Evolutionary conservation across 1,140 invertebrate genomes (phyloP).

Genomic region (Bombus fervidus): DNA sequence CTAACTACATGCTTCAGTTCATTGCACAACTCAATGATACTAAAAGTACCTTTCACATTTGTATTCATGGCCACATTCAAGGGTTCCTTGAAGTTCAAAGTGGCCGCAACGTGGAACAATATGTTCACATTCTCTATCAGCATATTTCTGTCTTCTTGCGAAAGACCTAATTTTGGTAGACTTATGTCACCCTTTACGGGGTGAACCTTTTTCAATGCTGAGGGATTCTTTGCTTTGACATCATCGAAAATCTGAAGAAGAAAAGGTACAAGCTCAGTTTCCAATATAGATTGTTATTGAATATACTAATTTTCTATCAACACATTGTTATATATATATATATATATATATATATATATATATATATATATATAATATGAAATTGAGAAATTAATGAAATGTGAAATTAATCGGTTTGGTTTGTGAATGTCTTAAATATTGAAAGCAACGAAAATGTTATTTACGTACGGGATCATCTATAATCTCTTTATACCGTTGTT

Average conservation of each 20-base stretch:
- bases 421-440: too few relatives aligned
- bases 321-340: too few relatives aligned
- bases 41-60: slow-evolving; percentile 87
- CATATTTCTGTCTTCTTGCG: slow-evolving; percentile 81
- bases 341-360: too few relatives aligned
- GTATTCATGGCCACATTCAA: slow-evolving; percentile 88
- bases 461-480: too few relatives aligned
- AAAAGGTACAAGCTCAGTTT: too few relatives aligned
- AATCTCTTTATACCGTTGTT: too few relatives aligned
- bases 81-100: slow-evolving; percentile 89
- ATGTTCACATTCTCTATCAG: slow-evolving; percentile 90
- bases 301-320: too few relatives aligned
- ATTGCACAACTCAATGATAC: slow-evolving; percentile 86
- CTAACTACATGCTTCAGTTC: slow-evolving; percentile 91
- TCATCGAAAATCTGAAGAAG: slow-evolving; percentile 87
- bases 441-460: too few relatives aligned
- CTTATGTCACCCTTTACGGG: slow-evolving; percentile 90
- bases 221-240: slow-evolving; percentile 86
- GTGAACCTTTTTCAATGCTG: slow-evolving; percentile 88
- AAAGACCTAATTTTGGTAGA: slow-evolving; percentile 85
- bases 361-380: too few relatives aligned
- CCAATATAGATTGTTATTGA: too few relatives aligned
- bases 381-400: too few relatives aligned
- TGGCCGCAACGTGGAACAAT: slow-evolving; percentile 97
- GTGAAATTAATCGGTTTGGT: too few relatives aligned